Percentiles rank a stretch among this genome's conserved stretches.
Conservation (phyloP, 2,113 vertebrate species). For the Rhinolophus ferrumequinum region DNA sequence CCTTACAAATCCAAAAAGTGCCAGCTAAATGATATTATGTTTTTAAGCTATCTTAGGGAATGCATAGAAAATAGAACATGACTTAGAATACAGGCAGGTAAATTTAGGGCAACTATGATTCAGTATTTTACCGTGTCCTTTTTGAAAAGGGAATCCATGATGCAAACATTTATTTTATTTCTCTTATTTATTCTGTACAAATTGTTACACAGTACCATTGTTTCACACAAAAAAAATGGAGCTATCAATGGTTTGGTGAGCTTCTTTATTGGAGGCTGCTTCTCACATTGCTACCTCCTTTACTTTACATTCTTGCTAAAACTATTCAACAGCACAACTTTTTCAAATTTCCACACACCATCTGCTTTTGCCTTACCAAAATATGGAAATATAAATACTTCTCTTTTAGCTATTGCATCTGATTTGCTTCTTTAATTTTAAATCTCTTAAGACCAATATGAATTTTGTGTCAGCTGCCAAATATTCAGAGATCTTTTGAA, state of each 20-base stretch:
- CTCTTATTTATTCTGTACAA: not conserved
- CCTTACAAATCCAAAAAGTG: not conserved
- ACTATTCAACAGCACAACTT: slow-evolving; percentile 39
- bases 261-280: not conserved
- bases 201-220: not conserved
- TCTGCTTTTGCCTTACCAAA: slow-evolving; percentile 61
- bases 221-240: not conserved
- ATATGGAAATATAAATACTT: slow-evolving; percentile 40
- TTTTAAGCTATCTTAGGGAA: not conserved
- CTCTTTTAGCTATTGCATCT: slow-evolving; percentile 39
- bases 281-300: not conserved
- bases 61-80: not conserved
- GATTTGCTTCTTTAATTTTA: slow-evolving; percentile 76
- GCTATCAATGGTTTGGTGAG: not conserved
- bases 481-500: slow-evolving; percentile 59
- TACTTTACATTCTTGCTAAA: slow-evolving; percentile 30
- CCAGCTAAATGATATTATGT: not conserved
- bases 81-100: not conserved
- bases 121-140: not conserved
- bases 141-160: not conserved
- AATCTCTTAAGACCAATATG: slow-evolving; percentile 35
- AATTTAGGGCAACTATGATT: not conserved
- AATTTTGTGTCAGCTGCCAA: slow-evolving; percentile 70
- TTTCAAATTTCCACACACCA: slow-evolving; percentile 68
- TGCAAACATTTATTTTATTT: not conserved